Evolutionary conservation across 2,797 vertebrate species (phyloP).

Genomic region (Sebastes kiyomatsui): DNA sequence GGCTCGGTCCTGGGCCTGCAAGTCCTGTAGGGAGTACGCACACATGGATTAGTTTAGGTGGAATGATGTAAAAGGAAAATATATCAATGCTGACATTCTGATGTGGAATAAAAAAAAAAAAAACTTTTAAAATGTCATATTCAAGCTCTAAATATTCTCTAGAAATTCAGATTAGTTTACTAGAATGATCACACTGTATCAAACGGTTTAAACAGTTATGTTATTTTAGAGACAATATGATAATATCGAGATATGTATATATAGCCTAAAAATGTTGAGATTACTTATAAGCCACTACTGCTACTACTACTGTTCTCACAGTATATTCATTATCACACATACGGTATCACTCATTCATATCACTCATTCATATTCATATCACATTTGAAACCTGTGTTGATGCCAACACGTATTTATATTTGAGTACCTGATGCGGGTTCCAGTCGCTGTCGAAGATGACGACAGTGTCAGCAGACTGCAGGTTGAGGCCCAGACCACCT

Average conservation of each 20-base stretch:
- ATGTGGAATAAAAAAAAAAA: no score
- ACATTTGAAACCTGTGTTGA: background rate
- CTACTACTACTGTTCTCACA: no score
- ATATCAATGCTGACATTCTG: background rate
- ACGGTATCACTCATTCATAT: no score
- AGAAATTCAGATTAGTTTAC: background rate
- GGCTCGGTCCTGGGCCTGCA: constrained; percentile 96
- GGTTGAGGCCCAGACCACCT: constrained; percentile 93
- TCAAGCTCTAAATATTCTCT: no score
- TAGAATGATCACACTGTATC: background rate
- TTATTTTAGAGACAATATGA: no score
- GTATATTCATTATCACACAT: no score
- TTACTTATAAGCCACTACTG: no score
- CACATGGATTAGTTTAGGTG: background rate
- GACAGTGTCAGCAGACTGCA: constrained; percentile 97
- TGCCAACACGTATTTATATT: background rate
- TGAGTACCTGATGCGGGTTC: constrained; percentile 95
- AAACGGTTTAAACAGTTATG: background rate
- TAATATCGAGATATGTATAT: no score
- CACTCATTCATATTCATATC: no score
- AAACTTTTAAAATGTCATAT: no score
- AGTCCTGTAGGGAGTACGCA: constrained; percentile 80
- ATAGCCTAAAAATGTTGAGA: no score
- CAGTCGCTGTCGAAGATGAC: constrained; percentile 98
- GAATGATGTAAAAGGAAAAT: background rate